Evolutionary conservation across 1,140 invertebrate species (phyloP).

Genomic region (Ips nitidus): DNA sequence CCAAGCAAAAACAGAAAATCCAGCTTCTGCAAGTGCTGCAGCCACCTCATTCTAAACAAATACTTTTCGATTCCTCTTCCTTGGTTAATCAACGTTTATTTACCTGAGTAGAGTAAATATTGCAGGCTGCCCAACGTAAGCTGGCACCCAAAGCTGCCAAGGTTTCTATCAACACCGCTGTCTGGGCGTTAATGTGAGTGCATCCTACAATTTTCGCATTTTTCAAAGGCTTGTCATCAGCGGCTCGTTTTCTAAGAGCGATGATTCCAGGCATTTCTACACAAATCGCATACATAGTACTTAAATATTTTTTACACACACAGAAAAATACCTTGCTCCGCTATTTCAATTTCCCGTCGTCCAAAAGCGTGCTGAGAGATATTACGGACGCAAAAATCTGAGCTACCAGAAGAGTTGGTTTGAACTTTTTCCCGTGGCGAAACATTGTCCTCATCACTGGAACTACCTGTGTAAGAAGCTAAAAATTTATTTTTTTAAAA

Average conservation of each 20-base stretch:
- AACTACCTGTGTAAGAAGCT: constrained; percentile 88
- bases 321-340: constrained; percentile 79
- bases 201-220: constrained; percentile 97
- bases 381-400: constrained; percentile 90
- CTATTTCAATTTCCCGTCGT: constrained; percentile 94
- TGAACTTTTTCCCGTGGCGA: constrained; percentile 87
- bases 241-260: constrained; percentile 85
- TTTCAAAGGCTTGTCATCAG: constrained; percentile 91
- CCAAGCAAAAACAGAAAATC: constrained; percentile 92
- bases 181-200: constrained; percentile 98
- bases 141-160: constrained; percentile 86
- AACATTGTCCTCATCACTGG: constrained; percentile 79
- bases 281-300: neutral
- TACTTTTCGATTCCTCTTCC: neutral
- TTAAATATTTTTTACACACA: constrained; percentile 14
- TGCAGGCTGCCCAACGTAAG: constrained; percentile 94
- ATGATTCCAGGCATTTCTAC: constrained; percentile 97
- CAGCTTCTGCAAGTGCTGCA: constrained; percentile 90
- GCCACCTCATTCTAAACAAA: constrained; percentile 88
- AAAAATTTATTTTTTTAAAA: constrained; percentile 42
- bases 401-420: constrained; percentile 75
- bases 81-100: constrained; percentile 4
- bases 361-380: constrained; percentile 92
- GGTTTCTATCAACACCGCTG: constrained; percentile 94
- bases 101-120: constrained; percentile 96